These are phyloP conservation scores for Leptinotarsa haldemani DNA, from an alignment of 2,888 invertebrate species.

Conservation along the genomic window DNA sequence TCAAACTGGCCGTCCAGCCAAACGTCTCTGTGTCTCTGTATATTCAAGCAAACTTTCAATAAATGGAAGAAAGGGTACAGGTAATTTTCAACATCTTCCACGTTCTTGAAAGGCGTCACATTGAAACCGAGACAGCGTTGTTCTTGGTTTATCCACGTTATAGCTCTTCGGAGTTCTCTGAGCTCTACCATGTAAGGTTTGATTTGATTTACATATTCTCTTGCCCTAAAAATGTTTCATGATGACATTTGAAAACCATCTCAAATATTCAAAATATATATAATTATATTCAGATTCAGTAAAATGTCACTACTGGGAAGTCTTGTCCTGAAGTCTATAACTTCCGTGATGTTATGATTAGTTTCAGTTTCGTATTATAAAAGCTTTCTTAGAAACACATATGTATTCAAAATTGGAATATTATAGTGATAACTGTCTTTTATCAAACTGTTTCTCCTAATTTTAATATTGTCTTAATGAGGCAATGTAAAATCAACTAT, in stretches of 20 bases:
- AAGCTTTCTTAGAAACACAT: too few relatives aligned
- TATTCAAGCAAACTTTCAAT: slow-evolving; percentile 76
- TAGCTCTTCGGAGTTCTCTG: slow-evolving; percentile 79
- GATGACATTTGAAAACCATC: not conserved
- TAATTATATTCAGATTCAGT: too few relatives aligned
- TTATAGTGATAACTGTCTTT: too few relatives aligned
- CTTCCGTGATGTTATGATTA: too few relatives aligned
- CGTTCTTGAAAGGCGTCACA: slow-evolving; percentile 78
- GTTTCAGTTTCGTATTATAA: too few relatives aligned
- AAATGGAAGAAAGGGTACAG: slow-evolving; percentile 78
- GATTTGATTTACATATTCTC: slow-evolving; percentile 83
- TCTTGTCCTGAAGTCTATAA: too few relatives aligned
- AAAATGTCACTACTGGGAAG: too few relatives aligned
- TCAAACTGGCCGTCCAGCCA: slow-evolving; percentile 96
- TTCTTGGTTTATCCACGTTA: slow-evolving; percentile 90
- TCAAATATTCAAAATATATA: too few relatives aligned
- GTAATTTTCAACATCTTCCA: slow-evolving; percentile 81
- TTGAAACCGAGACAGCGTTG: slow-evolving; percentile 88
- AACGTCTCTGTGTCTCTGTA: slow-evolving; percentile 84
- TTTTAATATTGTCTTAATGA: too few relatives aligned
- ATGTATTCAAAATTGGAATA: too few relatives aligned
- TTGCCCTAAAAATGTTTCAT: slow-evolving; percentile 64
- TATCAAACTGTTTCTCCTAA: too few relatives aligned
- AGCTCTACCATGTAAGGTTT: slow-evolving; percentile 81
- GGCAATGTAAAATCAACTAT: too few relatives aligned